Base-by-base conservation (phyloP, 2,797 vertebrate species). In the Acanthurus leucopareius region DNA sequence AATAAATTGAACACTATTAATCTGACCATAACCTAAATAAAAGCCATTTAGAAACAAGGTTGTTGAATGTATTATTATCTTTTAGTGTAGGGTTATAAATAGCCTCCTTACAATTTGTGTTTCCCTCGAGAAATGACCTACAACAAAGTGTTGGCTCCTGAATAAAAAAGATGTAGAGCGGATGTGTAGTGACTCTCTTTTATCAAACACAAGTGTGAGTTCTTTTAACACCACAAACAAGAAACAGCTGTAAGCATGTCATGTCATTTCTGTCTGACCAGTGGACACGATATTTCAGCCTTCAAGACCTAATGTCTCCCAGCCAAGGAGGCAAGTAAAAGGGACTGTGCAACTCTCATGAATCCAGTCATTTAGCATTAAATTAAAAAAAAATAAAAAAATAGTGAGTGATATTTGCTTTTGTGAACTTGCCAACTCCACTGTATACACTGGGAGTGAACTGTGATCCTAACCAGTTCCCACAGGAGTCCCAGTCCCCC, bases 391-490 rank as follows among this genome's bases (percentile, higher is more conserved):
- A 32, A 32, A n/a, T n/a, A n/a, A 77, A 71, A 80, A 81, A 89
- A 83, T 68, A 71, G 78, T 87, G 82, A 89, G 76, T 84, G 87
- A 91, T 93, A 89, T 86, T 89, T 89, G 80, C 89, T 90, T 92
- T 83, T 84, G 81, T 89, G 82, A 92, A 92, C 91, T 91, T 91
- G 89, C 84, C 76, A 82, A 84, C 89, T 91, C 80, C 67, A 60
- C 70, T 91, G 89, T 91, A 90, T 88, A 92, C 85, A 87, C 83
- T 83, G 77, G 64, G 79, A 90, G 75, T 90, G 91, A 92, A 93
- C 91, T 93, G 88, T 93, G 93, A 93, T 94, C 92, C 88, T 89
- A 88, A 89, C 67, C 91, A 92, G 91, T 82, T 94, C 93, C 93
- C 92, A 88, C 67, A 89, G 92, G 93, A 93, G 86, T 83, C 81